Evolutionary conservation across 1,140 invertebrate species (phyloP).

Genomic region (Panagrolaimus sp.): DNA sequence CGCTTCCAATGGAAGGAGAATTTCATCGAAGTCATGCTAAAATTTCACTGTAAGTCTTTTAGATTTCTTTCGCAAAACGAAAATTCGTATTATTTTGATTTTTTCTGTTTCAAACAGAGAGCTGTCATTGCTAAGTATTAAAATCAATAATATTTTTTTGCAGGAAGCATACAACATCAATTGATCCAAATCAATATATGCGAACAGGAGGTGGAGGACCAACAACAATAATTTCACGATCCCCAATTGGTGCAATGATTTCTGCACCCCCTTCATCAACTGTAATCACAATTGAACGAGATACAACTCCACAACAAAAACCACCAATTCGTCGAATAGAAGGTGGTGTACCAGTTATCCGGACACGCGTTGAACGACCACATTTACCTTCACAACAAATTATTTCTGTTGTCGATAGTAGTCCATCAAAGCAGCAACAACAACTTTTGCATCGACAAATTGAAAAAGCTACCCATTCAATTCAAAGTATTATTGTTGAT

Average conservation of each 20-base stretch:
- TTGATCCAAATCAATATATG: neutral
- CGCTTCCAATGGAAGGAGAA: neutral
- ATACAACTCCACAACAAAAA: neutral
- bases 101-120: too few species aligned
- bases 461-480: neutral
- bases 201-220: neutral
- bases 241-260: neutral
- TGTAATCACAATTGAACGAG: constrained; percentile 2
- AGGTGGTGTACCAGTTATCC: neutral
- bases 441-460: neutral
- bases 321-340: neutral
- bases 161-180: constrained; percentile 6
- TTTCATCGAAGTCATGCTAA: constrained; percentile 13
- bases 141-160: neutral
- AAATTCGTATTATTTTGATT: neutral
- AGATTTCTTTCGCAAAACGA: too few species aligned
- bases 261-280: neutral
- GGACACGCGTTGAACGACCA: neutral
- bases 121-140: too few species aligned
- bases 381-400: neutral
- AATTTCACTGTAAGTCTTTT: constrained; percentile 8
- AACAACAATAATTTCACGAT: neutral
- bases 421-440: neutral
- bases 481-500: neutral
- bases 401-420: neutral